A percentile compares a stretch with the other conserved stretches of the same genome.
phyloP scores from a whole-genome alignment of 1,140 invertebrate genomes.

The Dinothrombium tinctorium region DNA sequence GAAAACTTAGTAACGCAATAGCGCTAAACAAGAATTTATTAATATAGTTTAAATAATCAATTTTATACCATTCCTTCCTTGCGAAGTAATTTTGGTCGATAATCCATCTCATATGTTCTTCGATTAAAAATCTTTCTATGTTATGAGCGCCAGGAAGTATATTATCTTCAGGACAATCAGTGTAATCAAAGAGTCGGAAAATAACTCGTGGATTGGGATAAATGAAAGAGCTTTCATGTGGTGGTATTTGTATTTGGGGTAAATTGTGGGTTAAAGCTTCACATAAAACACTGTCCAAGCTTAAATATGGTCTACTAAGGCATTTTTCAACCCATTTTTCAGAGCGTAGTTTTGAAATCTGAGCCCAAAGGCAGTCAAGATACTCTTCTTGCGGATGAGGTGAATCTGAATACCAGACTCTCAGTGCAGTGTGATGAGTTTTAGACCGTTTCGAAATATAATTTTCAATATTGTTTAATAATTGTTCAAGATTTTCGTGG shows the following conservation, averaged over 20 bases:
- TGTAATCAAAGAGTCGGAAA: constrained; percentile 86
- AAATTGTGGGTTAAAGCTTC: constrained; percentile 88
- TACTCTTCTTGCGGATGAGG: constrained; percentile 97
- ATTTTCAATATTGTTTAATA: constrained; percentile 75
- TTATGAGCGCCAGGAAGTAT: constrained; percentile 76
- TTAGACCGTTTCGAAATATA: constrained; percentile 34
- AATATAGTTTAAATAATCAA: neutral
- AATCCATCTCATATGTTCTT: constrained; percentile 85
- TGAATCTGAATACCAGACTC: constrained; percentile 72
- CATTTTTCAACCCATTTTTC: constrained; percentile 96
- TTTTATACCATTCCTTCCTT: constrained; percentile 62
- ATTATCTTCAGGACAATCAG: constrained; percentile 70
- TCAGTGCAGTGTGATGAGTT: constrained; percentile 64
- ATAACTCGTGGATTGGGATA: constrained; percentile 78
- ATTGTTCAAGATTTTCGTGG: constrained; percentile 68
- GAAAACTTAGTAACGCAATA: constrained; percentile 58
- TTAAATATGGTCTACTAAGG: constrained; percentile 76
- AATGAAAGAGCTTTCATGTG: constrained; percentile 59
- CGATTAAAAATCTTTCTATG: constrained; percentile 90
- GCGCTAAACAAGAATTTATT: constrained; percentile 30
- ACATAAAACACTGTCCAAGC: constrained; percentile 80
- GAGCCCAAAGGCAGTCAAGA: constrained; percentile 87
- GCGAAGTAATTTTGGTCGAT: constrained; percentile 67
- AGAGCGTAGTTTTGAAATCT: constrained; percentile 66
- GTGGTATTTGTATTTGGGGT: constrained; percentile 59